Evolutionary conservation across 2,888 invertebrate species (phyloP), one percentile per base, ranked within the genome.

Genomic region (Drosophila yooni): DNA sequence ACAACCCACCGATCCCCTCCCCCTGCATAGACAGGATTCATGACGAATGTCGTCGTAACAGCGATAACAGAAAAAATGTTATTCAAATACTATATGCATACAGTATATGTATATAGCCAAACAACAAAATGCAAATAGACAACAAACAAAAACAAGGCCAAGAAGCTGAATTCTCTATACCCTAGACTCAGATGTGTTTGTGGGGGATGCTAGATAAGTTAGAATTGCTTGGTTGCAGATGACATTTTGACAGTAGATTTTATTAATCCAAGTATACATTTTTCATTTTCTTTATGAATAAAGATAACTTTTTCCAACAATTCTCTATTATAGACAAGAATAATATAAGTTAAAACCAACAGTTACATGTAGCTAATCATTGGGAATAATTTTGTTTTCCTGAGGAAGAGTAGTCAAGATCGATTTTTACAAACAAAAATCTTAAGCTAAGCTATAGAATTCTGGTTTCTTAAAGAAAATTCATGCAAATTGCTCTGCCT

Each of bases 71-170:
- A 43, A 52, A 38, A 57, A 69, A 70, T 71, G 21, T 38, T 53
- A 71, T 70, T 71, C 62, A 71, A 71, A 70, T 71, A 61, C 52
- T 60, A 65, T 70, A 53, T 71, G 60, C 69, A 71, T 38, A 59
- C 51, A 71, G 60, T 52, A 69, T 27, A 34, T 43, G n/a, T 43
- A 34, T 25, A 29, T 29, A 59, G 15, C 43, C 43, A 57, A 34
- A 34, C 52, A 56, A 25, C 6, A 31, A 51, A 31, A 58, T 76
- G 77, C 53, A 76, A 48, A 76, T 50, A 71, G 25, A 40, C 33
- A 61, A 31, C 34, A 48, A 56, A 31, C 40, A 53, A 56, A 18
- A 10, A 27, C 13, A 52, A 52, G 33, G 50, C 50, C 15, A 59
- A 43, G 56, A 48, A 53, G 63, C 33, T 43, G 50, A 62, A 46